These are phyloP conservation scores for Doris montereyensis DNA, from an alignment of 2,888 invertebrate species.

Conservation along the genomic window DNA sequence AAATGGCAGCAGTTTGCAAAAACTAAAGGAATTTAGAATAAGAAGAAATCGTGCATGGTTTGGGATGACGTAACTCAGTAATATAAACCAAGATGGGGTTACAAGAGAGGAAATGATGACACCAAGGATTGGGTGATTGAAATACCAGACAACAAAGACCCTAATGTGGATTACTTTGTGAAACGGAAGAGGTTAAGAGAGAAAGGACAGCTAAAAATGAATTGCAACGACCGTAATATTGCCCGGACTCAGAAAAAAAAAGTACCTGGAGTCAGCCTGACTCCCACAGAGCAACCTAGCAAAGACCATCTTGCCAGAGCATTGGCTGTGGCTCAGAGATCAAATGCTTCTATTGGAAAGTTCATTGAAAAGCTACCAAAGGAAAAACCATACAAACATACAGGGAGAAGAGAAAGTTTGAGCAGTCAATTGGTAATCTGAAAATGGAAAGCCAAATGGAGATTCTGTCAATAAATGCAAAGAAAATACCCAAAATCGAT, in stretches of 20 bases:
- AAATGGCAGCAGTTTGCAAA: conserved; percentile 98
- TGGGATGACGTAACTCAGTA: conserved; percentile 90
- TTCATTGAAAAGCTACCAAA: conserved; percentile 91
- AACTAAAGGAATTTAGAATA: conserved; percentile 91
- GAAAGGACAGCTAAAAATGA: conserved; percentile 98
- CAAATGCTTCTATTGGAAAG: conserved; percentile 96
- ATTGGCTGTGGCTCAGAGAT: conserved; percentile 82
- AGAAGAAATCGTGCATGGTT: conserved; percentile 82
- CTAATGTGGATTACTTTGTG: conserved; percentile 89
- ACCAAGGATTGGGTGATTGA: conserved; percentile 96
- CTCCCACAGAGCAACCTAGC: conserved; percentile 84
- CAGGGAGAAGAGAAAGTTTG: conserved; percentile 78
- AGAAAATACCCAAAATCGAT: conserved; percentile 72
- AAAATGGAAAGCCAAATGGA: conserved; percentile 74
- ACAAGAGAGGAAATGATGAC: conserved; percentile 85
- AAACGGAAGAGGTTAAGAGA: conserved; percentile 84
- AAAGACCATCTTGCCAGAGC: conserved; percentile 85
- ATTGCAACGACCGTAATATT: conserved; percentile 91
- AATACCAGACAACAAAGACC: conserved; percentile 86
- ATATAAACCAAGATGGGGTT: conserved; percentile 86
- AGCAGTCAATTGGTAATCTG: conserved; percentile 79
- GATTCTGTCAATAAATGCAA: conserved; percentile 77
- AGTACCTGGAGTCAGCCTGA: conserved; percentile 88
- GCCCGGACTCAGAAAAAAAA: conserved; percentile 76
- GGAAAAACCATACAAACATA: conserved; percentile 86